Evolutionary conservation across 1,140 invertebrate species (phyloP), one percentile per base, ranked within the genome.

Genomic region (silkworm (Bombyx mori)): DNA sequence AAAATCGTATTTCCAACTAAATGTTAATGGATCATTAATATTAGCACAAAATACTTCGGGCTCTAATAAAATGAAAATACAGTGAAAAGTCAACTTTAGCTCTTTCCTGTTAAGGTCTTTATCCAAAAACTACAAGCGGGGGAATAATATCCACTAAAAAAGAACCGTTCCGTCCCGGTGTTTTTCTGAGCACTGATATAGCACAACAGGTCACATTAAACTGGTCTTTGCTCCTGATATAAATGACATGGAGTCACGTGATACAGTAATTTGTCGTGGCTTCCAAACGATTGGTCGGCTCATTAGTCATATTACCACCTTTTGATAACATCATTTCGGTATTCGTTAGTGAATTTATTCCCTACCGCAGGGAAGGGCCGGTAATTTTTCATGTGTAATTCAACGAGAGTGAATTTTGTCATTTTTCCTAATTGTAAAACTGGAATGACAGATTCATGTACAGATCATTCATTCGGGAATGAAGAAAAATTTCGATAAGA

Each of bases 221-320:
- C 8, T 80, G 73, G 78, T 63, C 61, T 43, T 63, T 54, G 12
- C 48, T 58, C 52, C 10, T 46, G 54, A 69, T 70, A 79, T 78
- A 79, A 81, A 83, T 83, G 71, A 62, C 63, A 61, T 51, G 60
- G 49, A 65, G 66, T 79, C 81, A 84, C 79, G 79, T 78, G 72
- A 84, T 79, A 60, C 61, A 73, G 69, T 72, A 65, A 82, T 84
- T 84, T 82, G 79, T 82, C 77, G 76, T 79, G 69, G 79, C 77
- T 73, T 71, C 75, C 75, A 75, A 84, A 72, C 81, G 74, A 82
- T 82, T 81, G 82, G 62, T 65, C 62, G 72, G 62, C 69, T 77
- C 79, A 84, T 84, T 82, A 77, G 69, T 84, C 77, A 84, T 84
- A 74, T 82, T 80, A 77, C 76, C 81, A 82, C 79, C 80, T 80